These are phyloP conservation scores for Drosophila santomea DNA, from an alignment of 1,140 invertebrate genomes.

Conservation along the genomic window DNA sequence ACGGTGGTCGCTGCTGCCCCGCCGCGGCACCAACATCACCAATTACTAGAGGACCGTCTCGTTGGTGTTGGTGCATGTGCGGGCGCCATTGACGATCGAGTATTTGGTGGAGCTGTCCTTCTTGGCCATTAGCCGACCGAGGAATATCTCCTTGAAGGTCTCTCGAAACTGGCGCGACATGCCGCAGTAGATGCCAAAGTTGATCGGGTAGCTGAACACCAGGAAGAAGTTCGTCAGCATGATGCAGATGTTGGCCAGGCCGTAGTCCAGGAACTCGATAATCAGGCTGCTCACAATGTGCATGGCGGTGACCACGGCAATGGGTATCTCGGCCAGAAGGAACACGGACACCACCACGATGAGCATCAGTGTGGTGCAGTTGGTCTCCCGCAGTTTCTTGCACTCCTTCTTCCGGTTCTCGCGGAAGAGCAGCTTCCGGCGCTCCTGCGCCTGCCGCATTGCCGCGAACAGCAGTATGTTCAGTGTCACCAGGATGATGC, in stretches of 20 bases:
- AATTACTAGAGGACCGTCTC: slow-evolving; percentile 91
- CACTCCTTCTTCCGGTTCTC: slow-evolving; percentile 94
- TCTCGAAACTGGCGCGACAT: slow-evolving; percentile 97
- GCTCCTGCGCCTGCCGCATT: slow-evolving; percentile 92
- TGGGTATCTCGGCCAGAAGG: slow-evolving; percentile 94
- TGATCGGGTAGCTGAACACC: slow-evolving; percentile 95
- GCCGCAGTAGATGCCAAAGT: slow-evolving; percentile 98
- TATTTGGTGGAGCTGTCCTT: slow-evolving; percentile 90
- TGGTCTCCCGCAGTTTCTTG: slow-evolving; percentile 92
- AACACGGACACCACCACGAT: slow-evolving; percentile 98
- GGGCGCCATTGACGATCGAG: slow-evolving; percentile 91
- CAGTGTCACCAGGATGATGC: slow-evolving; percentile 93
- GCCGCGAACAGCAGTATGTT: slow-evolving; percentile 95
- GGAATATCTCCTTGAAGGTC: slow-evolving; percentile 96
- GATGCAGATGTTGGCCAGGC: slow-evolving; percentile 92
- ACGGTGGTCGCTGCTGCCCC: slow-evolving; percentile 68
- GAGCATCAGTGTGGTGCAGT: slow-evolving; percentile 97
- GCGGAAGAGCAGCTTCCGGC: slow-evolving; percentile 92
- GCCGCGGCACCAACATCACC: slow-evolving; percentile 80
- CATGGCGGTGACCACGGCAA: slow-evolving; percentile 94
- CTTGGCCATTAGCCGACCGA: slow-evolving; percentile 87
- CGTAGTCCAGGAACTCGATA: slow-evolving; percentile 90
- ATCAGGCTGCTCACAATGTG: slow-evolving; percentile 92
- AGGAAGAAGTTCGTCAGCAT: slow-evolving; percentile 96
- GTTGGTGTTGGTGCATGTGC: slow-evolving; percentile 92